Base-by-base conservation (phyloP, 1,140 invertebrate species). In the Diuraphis noxia region DNA sequence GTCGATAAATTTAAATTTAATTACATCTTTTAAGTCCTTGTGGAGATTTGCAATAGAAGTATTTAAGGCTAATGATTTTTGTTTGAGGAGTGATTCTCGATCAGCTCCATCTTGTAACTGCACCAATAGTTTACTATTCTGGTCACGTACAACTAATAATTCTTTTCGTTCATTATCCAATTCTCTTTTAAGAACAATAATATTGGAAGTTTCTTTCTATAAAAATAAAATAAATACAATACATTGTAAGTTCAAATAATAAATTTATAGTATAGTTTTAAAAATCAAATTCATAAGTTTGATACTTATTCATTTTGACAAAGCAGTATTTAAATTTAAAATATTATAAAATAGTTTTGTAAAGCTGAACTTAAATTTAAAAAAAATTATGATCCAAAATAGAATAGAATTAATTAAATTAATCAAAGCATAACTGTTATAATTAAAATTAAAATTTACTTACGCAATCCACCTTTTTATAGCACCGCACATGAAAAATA, bases 11-110 rank as follows among this genome's bases (percentile, higher is more conserved):
- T 84, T n/a, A 72, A 52, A 86, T 17, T 0, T 23, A 89, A 36
- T 92, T 93, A 95, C 96, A 94, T 99, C 98, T 94, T 98, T 98
- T 56, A 98, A 95, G 93, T 97, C 98, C 94, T 98, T 98, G 93
- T 96, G 96, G 0, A 98, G 94, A 91, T 98, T 94, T 13, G 97
- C 97, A 92, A 98, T 93, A 93, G 96, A 96, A 94, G 97, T 98
- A 93, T 99, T 98, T 92, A 97, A 95, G 87, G 97, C 96, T 30
- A 95, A 95, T 89, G 96, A 95, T 92, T 98, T 97, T 92, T 97
- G 96, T 92, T 97, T 96, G 88, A 97, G 93, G 92, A 96, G 96
- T 25, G 94, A 94, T 94, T 98, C 97, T 46, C 96, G 95, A 92
- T 96, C 95, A 8, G 95, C 95, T 92, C 88, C 92, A 97, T 94